Base-by-base conservation (phyloP, 2,888 invertebrate species). In the Palloptera scutellata region DNA sequence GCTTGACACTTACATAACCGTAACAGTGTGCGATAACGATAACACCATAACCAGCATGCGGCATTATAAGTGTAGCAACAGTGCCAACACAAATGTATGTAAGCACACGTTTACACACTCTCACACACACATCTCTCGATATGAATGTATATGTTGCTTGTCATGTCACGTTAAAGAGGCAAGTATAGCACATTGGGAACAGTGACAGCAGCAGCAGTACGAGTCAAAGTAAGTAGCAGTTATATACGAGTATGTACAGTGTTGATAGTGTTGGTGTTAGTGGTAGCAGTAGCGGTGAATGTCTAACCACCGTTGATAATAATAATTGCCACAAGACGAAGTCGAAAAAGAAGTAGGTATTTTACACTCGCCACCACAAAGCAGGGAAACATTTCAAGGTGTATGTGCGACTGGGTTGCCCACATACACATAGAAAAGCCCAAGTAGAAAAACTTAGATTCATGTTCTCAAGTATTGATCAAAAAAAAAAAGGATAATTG, bases 1-100 rank as follows among this genome's bases (percentile, higher is more conserved):
- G 78, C 79, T 78, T 79, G 80, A 77, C 79, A 79, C 77, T 80
- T 79, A 80, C 76, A 81, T 76, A 80, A 81, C 76, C 80, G 77
- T 80, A 79, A 79, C 77, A 78, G 63, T 55, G 72, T 70, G 77
- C 80, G 80, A 80, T 81, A 81, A 79, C 79, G 80, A 78, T 79
- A 78, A 74, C 77, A 74, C 72, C 75, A 78, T n/a, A 4, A 40
- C 57, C 40, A 41, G 40, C 40, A 19, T 54, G 30, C 30, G 30
- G 30, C 30, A 30, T 30, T 30, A 30, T 4, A 30, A 30, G 30
- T 30, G 30, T 30, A 30, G 30, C 30, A 30, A 30, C 30, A 30
- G 30, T 30, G 30, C 3, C 30, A 30, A 30, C 30, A 30, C 3
- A 2, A 30, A 30, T 30, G 6, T 30, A 30, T 30, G 30, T 6